These are phyloP conservation scores for Drosophila sturtevanti DNA, from an alignment of 1,140 invertebrate genomes.

Conservation along the genomic window DNA sequence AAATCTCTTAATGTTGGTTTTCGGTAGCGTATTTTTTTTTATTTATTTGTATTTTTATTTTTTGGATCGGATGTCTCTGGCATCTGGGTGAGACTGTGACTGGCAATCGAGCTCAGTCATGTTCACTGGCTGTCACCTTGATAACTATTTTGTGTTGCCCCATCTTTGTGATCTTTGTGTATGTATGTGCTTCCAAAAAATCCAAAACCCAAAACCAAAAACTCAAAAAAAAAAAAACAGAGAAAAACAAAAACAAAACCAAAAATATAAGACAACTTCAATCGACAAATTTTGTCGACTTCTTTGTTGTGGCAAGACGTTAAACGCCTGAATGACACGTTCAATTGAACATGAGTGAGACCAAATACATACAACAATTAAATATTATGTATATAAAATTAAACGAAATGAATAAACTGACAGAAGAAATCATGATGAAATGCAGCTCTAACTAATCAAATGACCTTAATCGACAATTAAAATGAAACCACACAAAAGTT, in stretches of 20 bases:
- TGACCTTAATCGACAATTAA: slow-evolving; percentile 76
- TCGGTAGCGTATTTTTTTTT: slow-evolving; percentile 12
- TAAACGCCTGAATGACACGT: slow-evolving; percentile 77
- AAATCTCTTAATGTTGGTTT: slow-evolving; percentile 25
- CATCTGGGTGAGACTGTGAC: slow-evolving; percentile 21
- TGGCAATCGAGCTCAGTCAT: slow-evolving; percentile 38
- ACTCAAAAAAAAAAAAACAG: too few relatives aligned
- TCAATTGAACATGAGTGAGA: slow-evolving; percentile 65
- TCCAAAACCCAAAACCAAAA: too few relatives aligned
- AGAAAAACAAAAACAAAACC: neutral
- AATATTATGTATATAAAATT: slow-evolving; percentile 23
- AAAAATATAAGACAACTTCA: neutral
- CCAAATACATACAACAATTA: slow-evolving; percentile 2
- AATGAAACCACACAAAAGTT: slow-evolving; percentile 62
- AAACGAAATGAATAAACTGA: slow-evolving; percentile 22
- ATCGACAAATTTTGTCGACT: slow-evolving; percentile 3
- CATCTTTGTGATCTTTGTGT: slow-evolving; percentile 45
- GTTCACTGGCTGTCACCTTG: slow-evolving; percentile 45
- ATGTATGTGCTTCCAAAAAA: slow-evolving; percentile 9
- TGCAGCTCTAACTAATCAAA: slow-evolving; percentile 64
- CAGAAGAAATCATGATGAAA: slow-evolving; percentile 42
- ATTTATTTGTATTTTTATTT: too few relatives aligned
- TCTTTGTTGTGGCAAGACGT: slow-evolving; percentile 38
- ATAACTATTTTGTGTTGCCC: slow-evolving; percentile 39
- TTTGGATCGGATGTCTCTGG: slow-evolving; percentile 36